Percentiles rank a stretch among this genome's conserved stretches.
phyloP scores from a whole-genome alignment of 2,113 vertebrate species.

The Ceratotherium simum region DNA sequence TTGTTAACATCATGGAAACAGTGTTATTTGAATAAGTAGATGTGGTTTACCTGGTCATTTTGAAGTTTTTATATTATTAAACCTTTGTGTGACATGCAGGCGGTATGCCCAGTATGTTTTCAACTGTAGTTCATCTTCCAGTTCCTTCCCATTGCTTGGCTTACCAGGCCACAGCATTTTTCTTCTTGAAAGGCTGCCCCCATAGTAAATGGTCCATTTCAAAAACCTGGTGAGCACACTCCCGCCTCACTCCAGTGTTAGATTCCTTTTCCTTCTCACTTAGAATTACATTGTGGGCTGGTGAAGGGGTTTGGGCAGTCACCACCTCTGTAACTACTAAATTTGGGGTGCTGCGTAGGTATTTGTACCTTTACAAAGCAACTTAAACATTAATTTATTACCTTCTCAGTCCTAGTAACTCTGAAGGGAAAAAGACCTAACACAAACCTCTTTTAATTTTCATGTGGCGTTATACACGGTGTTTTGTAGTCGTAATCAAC shows the following conservation, averaged over 20 bases:
- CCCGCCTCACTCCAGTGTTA: fast-evolving
- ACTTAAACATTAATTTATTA: not conserved
- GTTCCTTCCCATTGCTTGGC: not conserved
- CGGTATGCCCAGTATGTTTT: not conserved
- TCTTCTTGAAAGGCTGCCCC: not conserved
- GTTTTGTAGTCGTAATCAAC: not conserved
- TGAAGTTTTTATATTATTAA: not conserved
- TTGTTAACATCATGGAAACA: slow-evolving; percentile 13
- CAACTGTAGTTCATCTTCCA: not conserved
- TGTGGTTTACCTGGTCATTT: not conserved
- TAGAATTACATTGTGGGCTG: not conserved
- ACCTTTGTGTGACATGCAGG: not conserved
- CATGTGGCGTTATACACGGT: not conserved
- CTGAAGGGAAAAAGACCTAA: not conserved
- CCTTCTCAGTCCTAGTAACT: not conserved
- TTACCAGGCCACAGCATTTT: not conserved
- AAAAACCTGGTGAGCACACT: not conserved
- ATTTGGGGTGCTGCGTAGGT: not conserved
- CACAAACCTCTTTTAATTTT: not conserved
- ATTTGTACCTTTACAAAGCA: not conserved
- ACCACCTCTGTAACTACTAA: not conserved
- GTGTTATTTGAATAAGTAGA: slow-evolving; percentile 4
- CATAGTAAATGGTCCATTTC: not conserved
- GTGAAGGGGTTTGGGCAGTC: not conserved
- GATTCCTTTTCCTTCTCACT: not conserved